Base-by-base conservation (phyloP, 35 echinoderm and acorn worm species). In the Chiridota heheva region DNA sequence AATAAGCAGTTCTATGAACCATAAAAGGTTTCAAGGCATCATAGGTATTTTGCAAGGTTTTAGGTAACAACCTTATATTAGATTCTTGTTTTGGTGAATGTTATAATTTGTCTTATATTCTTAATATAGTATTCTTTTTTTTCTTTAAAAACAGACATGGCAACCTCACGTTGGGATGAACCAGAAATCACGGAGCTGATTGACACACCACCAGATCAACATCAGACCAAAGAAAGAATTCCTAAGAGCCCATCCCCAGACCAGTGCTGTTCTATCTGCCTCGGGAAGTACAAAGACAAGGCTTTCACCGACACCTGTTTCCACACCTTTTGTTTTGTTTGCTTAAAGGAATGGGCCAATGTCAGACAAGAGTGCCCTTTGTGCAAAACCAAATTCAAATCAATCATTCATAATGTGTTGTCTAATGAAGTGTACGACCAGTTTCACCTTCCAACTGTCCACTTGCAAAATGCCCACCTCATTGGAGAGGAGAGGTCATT, bases 401-500 rank as follows among this genome's bases (percentile, higher is more conserved):
- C 89, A 16, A 84, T 92, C 57, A 98, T 98, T 34, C 95, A 98
- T 70, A 98, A 98, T 47, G 87, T 98, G 16, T 51, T 67, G 55
- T 98, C 89, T 15, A 92, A 88, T 55, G 95, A 98, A 40, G 80
- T 88, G 20, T 98, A 98, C 44, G 95, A 98, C 3, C 95, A 90
- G 47, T 88, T 91, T 12, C 56, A 92, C 59, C 81, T 98, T 0
- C 84, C 49, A 8, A 64, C 66, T 2, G 60, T 81, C 0, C 42
- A 69, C 26, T 42, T 58, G 0, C 49, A 70, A 4, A 80, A 36
- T 62, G 46, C 49, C 2, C 44, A 81, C 7, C 33, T 69, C 28
- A 58, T 22, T 2, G 31, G 25, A 17, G 89, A 87, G 39, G 30
- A 70, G 5, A 49, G 76, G 16, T 27, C 89, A 29, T 98, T 98